phyloP scores from a whole-genome alignment of 1,140 invertebrate genomes.

The Dinothrombium tinctorium region DNA sequence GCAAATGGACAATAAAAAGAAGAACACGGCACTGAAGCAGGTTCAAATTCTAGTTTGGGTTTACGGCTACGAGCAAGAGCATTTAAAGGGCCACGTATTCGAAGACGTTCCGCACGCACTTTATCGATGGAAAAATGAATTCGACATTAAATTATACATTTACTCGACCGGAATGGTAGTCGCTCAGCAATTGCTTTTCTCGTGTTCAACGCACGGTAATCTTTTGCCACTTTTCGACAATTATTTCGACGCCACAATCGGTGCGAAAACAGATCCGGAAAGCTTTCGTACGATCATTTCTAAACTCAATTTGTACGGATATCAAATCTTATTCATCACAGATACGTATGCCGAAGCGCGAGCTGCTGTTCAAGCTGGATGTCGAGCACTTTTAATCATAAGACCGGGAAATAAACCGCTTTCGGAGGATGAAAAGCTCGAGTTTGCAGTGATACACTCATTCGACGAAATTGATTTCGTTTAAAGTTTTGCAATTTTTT shows the following conservation, averaged over 20 bases:
- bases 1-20: constrained; percentile 6
- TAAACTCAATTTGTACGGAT: background rate
- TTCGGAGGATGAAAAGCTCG: background rate
- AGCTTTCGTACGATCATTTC: constrained; percentile 6
- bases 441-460: background rate
- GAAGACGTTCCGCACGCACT: constrained; percentile 9
- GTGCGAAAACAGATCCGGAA: constrained; percentile 5
- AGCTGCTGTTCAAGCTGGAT: constrained; percentile 7
- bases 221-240: constrained; percentile 9
- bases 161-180: constrained; percentile 9
- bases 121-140: constrained; percentile 5
- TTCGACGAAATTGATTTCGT: background rate
- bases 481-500: background rate
- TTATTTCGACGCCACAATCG: constrained; percentile 10
- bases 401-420: constrained; percentile 2
- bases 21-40: constrained; percentile 6
- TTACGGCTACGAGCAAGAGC: constrained; percentile 10
- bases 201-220: constrained; percentile 10
- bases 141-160: constrained; percentile 7
- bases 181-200: constrained; percentile 10
- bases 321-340: constrained; percentile 8
- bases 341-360: constrained; percentile 7
- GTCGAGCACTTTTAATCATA: constrained; percentile 2
- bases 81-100: constrained; percentile 9
- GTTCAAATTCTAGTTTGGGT: constrained; percentile 11